Evolutionary conservation across 2,113 vertebrate species (phyloP), one percentile per base, ranked within the genome.

Genomic region (Hirundichthys speculiger): DNA sequence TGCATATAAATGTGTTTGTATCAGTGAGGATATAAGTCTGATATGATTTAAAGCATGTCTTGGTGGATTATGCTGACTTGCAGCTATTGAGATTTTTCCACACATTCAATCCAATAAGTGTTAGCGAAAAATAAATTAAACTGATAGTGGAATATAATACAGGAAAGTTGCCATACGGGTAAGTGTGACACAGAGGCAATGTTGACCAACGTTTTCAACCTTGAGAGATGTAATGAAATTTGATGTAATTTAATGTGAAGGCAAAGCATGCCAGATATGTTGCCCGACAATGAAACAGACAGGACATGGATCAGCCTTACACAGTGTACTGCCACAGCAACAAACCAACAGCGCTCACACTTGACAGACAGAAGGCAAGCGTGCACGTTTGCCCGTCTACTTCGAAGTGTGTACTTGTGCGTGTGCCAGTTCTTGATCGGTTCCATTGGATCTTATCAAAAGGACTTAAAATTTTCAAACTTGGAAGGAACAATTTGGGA

Each of bases 61-160:
- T 49, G 10, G 70, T 56, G 73, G 72, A 77, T 82, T 84, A 74
- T 82, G 85, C 88, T 85, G 86, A 89, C 86, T 84, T 64, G 82
- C 76, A 82, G 69, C 74, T 83, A 86, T 80, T 84, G 79, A 73
- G 60, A 81, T 78, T 53, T n/a, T 83, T 88, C 65, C 80, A 78
- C 74, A 74, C 79, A 88, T 84, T 80, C 67, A 84, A 82, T 82
- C 67, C 85, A 71, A 60, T 42, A 19, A 68, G 58, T 21, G n/a
- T n/a, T 27, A n/a, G 49, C 41, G 61, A 18, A 55, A 34, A 11
- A 21, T n/a, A 60, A 53, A 60, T 56, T 2, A 39, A 34, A 70
- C 20, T 75, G 59, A 70, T 75, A 61, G 69, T 24, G 27, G 56
- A 54, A 66, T 62, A 58, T 68, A 86, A 83, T 65, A 64, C 62